A percentile compares a stretch with the other conserved stretches of the same genome.
These are phyloP conservation scores for Ceratoteleas bidentatus DNA, from an alignment of 1,140 invertebrate species.

Conservation along the genomic window DNA sequence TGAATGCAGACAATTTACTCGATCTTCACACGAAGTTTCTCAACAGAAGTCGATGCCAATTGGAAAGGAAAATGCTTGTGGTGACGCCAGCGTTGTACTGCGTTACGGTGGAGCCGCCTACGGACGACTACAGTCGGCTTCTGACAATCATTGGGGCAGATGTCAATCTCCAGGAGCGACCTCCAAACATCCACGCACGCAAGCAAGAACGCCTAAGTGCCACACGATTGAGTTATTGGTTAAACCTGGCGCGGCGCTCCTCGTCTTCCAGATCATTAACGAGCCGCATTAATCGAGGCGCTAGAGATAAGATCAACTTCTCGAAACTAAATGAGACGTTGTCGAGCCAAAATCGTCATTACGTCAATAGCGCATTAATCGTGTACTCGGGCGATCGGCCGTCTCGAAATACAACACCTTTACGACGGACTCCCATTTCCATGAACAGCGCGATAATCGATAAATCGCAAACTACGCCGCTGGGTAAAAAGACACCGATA, in stretches of 20 bases:
- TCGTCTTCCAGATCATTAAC: conserved; percentile 23
- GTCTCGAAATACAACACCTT: conserved; percentile 53
- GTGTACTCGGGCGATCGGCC: conserved; percentile 48
- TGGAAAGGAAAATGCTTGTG: conserved; percentile 50
- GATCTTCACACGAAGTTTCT: conserved; percentile 87
- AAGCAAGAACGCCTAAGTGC: conserved; percentile 75
- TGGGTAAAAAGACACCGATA: conserved; percentile 50
- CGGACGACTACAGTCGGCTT: conserved; percentile 74
- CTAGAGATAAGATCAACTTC: conserved; percentile 42
- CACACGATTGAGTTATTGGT: conserved; percentile 81
- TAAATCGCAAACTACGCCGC: conserved; percentile 55
- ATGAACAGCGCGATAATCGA: conserved; percentile 76
- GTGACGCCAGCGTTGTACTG: conserved; percentile 72
- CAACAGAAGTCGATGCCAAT: conserved; percentile 83
- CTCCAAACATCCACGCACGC: background rate
- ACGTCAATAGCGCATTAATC: conserved; percentile 67
- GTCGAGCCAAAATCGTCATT: conserved; percentile 35
- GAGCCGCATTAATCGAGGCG: background rate
- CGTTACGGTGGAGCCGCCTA: conserved; percentile 39
- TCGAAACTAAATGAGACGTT: conserved; percentile 12
- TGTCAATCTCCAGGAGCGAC: conserved; percentile 58
- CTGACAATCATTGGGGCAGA: conserved; percentile 82
- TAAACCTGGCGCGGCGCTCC: conserved; percentile 78
- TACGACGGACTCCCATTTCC: conserved; percentile 71
- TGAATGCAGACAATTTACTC: conserved; percentile 83